Evolutionary conservation across 2,888 invertebrate genomes (phyloP).

Genomic region (Mythimna loreyi): DNA sequence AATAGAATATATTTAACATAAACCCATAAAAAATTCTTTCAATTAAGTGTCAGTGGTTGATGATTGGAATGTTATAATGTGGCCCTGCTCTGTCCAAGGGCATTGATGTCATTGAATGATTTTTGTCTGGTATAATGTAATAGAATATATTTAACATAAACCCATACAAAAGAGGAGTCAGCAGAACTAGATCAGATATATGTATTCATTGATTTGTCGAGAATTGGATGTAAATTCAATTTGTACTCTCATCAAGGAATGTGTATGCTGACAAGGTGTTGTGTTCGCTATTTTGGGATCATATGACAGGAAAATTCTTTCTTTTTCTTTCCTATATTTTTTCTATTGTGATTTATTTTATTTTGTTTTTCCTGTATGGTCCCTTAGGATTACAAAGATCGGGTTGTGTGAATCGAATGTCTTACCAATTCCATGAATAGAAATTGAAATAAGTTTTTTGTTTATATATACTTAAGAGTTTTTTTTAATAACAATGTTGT

Average conservation of each 20-base stretch:
- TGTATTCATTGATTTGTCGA: constrained; percentile 50
- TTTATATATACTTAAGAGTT: too few relatives aligned
- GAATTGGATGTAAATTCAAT: constrained; percentile 64
- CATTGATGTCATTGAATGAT: too few relatives aligned
- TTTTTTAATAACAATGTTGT: too few relatives aligned
- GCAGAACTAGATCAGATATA: constrained; percentile 26
- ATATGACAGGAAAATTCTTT: constrained; percentile 5
- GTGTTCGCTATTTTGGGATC: constrained; percentile 13
- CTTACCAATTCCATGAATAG: background rate
- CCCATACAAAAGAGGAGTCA: constrained; percentile 7
- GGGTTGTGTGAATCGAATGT: background rate
- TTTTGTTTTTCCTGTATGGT: background rate
- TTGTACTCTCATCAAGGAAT: constrained; percentile 56
- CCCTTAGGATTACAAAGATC: background rate
- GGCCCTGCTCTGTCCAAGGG: too few relatives aligned
- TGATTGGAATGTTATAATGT: too few relatives aligned
- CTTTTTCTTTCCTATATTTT: background rate
- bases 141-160: constrained; percentile 13
- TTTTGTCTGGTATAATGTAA: too few relatives aligned
- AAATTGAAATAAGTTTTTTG: background rate
- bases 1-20: too few relatives aligned
- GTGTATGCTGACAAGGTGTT: constrained; percentile 33
- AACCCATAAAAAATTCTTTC: too few relatives aligned
- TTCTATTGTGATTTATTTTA: constrained; percentile 10
- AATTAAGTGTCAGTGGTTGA: too few relatives aligned